Base-by-base conservation (phyloP, 2,797 vertebrate species). In the Clangula hyemalis region DNA sequence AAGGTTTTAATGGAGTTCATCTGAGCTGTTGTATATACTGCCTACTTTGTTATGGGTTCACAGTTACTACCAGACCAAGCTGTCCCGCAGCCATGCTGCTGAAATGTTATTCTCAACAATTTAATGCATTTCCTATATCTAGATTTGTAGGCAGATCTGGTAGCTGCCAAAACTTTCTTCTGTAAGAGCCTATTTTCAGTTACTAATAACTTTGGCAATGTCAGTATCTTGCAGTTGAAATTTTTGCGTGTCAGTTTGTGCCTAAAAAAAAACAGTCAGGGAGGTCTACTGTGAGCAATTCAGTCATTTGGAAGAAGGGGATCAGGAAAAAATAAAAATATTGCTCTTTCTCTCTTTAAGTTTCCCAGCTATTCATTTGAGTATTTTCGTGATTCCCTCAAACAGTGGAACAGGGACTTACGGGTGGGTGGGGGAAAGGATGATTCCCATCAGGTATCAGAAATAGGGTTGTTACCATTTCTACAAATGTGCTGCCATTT, bases 1-100 rank as follows among this genome's bases (percentile, higher is more conserved):
- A 79, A 91, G n/a, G 32, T 95, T 93, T 89, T 89, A 64, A 34
- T 71, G 36, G 60, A 85, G 43, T 88, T 92, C 27, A 51, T 57
- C 56, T 74, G 54, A 70, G 58, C 41, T 90, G n/a, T 73, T 87
- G 24, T 86, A 47, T 88, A 49, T 62, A 47, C 34, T 43, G 27
- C 34, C 53, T 81, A 7, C 47, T 41, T 5, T 1, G 41, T 87
- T 89, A 36, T 71, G 74, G 41, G 51, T 43, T 93, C 56, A 25
- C 41, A 61, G 38, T 72, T 88, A 30, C 38, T 77, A 22, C 78
- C 34, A 49, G 56, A 58, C 51, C 53, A 58, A 88, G 66, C 21
- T 88, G 51, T 76, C 51, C 62, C 57, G 15, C 34, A 88, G 34
- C 56, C 38, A 30, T 78, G 15, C 28, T 82, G 36, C 77, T 73